Conservation (phyloP, 2,888 invertebrate species). For the Aspidiotus rigidus region DNA sequence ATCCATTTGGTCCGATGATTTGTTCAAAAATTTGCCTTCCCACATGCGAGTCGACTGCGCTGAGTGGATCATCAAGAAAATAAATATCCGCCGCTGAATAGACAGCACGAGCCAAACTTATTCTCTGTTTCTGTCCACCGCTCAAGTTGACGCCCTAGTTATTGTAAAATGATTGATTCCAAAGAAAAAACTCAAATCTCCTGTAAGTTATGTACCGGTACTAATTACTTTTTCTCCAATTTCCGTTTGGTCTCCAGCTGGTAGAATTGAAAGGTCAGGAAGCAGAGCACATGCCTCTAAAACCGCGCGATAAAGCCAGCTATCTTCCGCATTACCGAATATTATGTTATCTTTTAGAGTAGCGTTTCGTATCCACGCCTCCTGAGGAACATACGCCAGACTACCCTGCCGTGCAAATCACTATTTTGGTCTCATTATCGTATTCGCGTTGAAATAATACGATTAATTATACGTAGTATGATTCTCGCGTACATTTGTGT, state of each 20-base stretch:
- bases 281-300: constrained; percentile 83
- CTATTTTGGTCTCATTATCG: neutral
- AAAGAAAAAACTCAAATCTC: constrained; percentile 15
- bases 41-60: constrained; percentile 57
- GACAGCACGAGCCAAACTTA: constrained; percentile 83
- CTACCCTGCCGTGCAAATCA: constrained; percentile 43
- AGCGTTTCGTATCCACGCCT: constrained; percentile 97
- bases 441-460: too few relatives aligned
- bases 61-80: constrained; percentile 86
- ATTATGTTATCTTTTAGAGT: constrained; percentile 86
- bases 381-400: constrained; percentile 81
- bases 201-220: neutral
- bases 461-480: neutral
- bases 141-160: constrained; percentile 65
- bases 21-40: constrained; percentile 56
- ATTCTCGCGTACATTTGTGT: constrained; percentile 48
- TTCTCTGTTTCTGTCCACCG: constrained; percentile 86
- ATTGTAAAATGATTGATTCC: neutral
- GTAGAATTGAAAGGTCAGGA: constrained; percentile 84
- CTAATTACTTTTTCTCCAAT: constrained; percentile 78
- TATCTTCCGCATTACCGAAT: constrained; percentile 69
- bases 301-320: constrained; percentile 63
- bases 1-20: constrained; percentile 49
- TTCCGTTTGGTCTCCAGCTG: constrained; percentile 91
- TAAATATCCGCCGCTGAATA: constrained; percentile 82